These are phyloP conservation scores for Drosophila jambulina DNA, from an alignment of 1,140 invertebrate genomes.

Conservation along the genomic window DNA sequence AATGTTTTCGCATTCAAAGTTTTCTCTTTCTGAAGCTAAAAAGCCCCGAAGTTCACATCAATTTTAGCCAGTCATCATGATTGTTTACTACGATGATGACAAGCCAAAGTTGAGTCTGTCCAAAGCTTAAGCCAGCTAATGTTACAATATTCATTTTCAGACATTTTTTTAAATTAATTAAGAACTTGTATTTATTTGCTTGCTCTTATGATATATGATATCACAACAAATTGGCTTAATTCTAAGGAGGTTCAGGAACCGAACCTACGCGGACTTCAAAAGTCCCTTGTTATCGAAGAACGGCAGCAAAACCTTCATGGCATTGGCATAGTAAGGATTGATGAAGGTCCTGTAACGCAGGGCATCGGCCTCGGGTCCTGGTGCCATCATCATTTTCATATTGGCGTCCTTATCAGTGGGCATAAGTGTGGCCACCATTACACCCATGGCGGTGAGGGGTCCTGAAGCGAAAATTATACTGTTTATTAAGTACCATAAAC, in stretches of 20 bases:
- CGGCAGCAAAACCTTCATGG: constrained; percentile 56
- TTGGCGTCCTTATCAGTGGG: constrained; percentile 67
- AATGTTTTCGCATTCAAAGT: background rate
- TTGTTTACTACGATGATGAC: background rate
- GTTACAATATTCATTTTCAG: too few species aligned
- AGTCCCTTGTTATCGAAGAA: constrained; percentile 61
- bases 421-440: constrained; percentile 38
- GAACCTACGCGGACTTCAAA: constrained; percentile 13
- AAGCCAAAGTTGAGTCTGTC: background rate
- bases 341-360: constrained; percentile 37
- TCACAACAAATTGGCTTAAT: constrained; percentile 27
- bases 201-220: constrained; percentile 33
- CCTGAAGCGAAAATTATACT: constrained; percentile 21
- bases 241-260: background rate
- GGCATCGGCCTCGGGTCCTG: constrained; percentile 59
- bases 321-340: constrained; percentile 54
- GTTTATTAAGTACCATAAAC: too few species aligned
- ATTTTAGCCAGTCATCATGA: constrained; percentile 37
- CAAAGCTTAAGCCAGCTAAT: background rate
- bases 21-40: constrained; percentile 3
- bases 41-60: background rate
- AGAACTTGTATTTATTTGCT: constrained; percentile 20
- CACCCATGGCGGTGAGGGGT: constrained; percentile 33
- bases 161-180: constrained; percentile 5
- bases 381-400: constrained; percentile 53